These are phyloP conservation scores for Drosophila quadrilineata DNA, from an alignment of 1,140 invertebrate species.

Conservation along the genomic window DNA sequence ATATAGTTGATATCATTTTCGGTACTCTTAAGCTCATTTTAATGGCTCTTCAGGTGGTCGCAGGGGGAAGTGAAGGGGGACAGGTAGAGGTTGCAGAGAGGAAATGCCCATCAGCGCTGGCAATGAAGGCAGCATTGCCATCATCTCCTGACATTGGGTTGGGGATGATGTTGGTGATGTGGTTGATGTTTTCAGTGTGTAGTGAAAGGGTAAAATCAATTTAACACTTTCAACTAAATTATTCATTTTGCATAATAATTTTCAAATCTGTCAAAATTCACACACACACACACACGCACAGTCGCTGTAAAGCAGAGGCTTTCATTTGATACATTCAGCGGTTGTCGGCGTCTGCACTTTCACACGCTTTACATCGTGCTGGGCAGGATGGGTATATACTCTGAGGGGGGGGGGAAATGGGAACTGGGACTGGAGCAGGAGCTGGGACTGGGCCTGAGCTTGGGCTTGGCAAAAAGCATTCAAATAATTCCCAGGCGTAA, in stretches of 20 bases:
- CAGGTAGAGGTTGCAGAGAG: background rate
- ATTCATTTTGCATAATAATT: constrained; percentile 80
- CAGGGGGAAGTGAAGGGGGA: background rate
- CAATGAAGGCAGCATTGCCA: constrained; percentile 53
- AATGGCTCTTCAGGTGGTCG: constrained; percentile 31
- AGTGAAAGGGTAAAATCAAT: constrained; percentile 76
- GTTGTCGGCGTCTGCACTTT: constrained; percentile 71
- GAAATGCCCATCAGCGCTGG: constrained; percentile 37
- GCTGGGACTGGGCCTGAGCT: too few relatives aligned
- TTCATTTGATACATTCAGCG: constrained; percentile 51
- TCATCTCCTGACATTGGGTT: constrained; percentile 49
- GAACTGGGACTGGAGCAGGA: background rate
- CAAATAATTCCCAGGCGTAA: constrained; percentile 77
- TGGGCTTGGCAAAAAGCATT: constrained; percentile 69
- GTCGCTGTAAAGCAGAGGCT: constrained; percentile 25
- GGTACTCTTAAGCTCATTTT: constrained; percentile 31
- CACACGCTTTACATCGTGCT: constrained; percentile 58
- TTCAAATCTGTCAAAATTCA: constrained; percentile 76
- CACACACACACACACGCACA: constrained; percentile 29
- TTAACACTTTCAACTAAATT: constrained; percentile 79
- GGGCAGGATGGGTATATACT: constrained; percentile 18
- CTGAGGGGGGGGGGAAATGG: background rate
- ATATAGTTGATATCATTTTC: constrained; percentile 23
- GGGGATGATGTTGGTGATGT: too few relatives aligned
- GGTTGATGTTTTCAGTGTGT: too few relatives aligned